phyloP scores from a whole-genome alignment of 2,888 invertebrate species.

The Plebejus anna region DNA sequence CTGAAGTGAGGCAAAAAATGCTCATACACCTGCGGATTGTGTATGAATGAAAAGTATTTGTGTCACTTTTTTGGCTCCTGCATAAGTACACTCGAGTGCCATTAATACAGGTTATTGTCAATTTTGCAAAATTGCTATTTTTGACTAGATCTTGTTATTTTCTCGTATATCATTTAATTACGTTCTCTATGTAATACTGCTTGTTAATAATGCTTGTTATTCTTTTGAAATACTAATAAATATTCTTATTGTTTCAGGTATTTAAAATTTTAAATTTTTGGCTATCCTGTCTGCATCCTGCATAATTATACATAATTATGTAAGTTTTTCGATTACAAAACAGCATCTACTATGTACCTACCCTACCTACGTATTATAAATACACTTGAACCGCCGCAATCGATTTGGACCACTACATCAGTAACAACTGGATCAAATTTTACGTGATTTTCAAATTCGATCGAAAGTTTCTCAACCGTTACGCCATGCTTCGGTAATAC shows the following conservation, averaged over 20 bases:
- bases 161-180: background rate
- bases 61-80: background rate
- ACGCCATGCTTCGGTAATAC: conserved; percentile 41
- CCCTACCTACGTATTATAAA: background rate
- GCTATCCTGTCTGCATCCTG: background rate
- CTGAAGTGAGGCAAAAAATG: no score
- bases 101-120: background rate
- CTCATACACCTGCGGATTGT: no score
- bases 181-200: background rate
- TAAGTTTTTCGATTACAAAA: background rate
- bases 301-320: background rate
- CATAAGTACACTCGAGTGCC: background rate
- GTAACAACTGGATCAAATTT: background rate
- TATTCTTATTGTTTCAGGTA: background rate
- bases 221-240: background rate
- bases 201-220: background rate
- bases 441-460: conserved; percentile 34
- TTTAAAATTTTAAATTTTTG: background rate
- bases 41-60: background rate
- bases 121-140: background rate
- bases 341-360: no score
- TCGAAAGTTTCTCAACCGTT: background rate
- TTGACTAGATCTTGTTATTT: background rate
- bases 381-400: background rate
- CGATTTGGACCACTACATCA: background rate